Evolutionary conservation across 2,888 invertebrate species (phyloP), one percentile per base, ranked within the genome.

Genomic region (Mesorhabditis spiculigera): DNA sequence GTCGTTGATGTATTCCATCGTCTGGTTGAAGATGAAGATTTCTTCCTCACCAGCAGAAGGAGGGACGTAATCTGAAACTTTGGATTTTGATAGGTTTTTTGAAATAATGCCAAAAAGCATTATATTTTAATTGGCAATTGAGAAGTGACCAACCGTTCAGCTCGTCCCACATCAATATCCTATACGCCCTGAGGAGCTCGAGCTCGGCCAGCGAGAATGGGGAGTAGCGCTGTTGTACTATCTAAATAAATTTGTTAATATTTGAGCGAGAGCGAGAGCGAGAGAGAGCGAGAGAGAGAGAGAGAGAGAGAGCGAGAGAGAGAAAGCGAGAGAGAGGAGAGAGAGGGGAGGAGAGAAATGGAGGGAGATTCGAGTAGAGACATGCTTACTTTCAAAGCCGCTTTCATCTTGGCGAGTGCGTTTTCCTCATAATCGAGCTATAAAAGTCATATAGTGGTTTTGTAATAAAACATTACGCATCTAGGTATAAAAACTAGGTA

Each of bases 21-120:
- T 50, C n/a, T 50, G 58, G n/a, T 50, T 50, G n/a, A 50, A 50
- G 58, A 50, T 50, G n/a, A 50, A 50, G 58, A 50, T 50, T n/a
- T 50, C 58, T 50, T 10, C n/a, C 58, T 50, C 58, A n/a, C 10
- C n/a, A 13, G 58, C 58, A 50, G 58, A 13, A 10, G 58, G 58
- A n/a, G 58, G 58, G n/a, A 50, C 8, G n/a, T 10, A 13, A 13
- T 10, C 58, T 50, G 58, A 50, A 50, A 50, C 8, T 13, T 50
- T 50, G 58, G 58, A 2, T 50, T 50, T 50, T 10, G n/a, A 50
- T 50, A 1, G 3, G 8, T n/a, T 1, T 50, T 50, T 50, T 50
- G 2, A 50, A 50, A 50, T 13, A 10, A 50, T 50, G 58, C n/a
- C 58, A 50, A 50, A 50, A n/a, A 10, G n/a, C 58, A 13, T 50